Conservation (phyloP, 1,140 invertebrate species). For the Planococcus citri region DNA sequence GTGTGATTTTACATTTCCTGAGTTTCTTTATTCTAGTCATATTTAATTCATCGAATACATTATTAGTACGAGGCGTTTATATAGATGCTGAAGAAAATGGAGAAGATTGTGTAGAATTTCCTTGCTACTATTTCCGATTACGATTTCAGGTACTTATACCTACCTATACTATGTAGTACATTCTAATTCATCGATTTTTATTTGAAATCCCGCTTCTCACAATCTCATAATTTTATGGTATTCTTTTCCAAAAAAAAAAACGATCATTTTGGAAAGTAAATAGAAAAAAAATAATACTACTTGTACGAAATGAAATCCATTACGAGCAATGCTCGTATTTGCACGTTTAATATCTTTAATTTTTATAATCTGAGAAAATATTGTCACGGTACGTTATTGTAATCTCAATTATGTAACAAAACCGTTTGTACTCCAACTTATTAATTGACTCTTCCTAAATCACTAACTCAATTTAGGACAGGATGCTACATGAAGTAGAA, state of each 20-base stretch:
- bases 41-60: slow-evolving; percentile 69
- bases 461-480: slow-evolving; percentile 15
- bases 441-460: background rate
- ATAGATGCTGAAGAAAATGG: slow-evolving; percentile 68
- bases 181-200: too few relatives aligned
- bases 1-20: slow-evolving; percentile 59
- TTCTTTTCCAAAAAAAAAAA: too few relatives aligned
- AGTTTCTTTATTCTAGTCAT: slow-evolving; percentile 60
- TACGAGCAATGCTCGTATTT: too few relatives aligned
- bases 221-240: too few relatives aligned
- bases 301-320: too few relatives aligned
- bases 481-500: slow-evolving; percentile 21
- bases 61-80: slow-evolving; percentile 68
- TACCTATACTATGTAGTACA: slow-evolving; percentile 21
- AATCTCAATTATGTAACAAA: background rate
- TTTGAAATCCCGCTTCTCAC: too few relatives aligned
- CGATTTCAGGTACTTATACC: slow-evolving; percentile 60
- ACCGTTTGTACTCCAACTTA: background rate
- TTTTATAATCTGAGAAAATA: too few relatives aligned
- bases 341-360: too few relatives aligned
- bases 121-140: slow-evolving; percentile 62
- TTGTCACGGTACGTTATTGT: too few relatives aligned
- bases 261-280: too few relatives aligned
- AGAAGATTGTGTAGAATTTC: slow-evolving; percentile 64
- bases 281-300: too few relatives aligned